Base-by-base conservation (phyloP, 2,797 vertebrate species). In the Diplodus puntazzo region DNA sequence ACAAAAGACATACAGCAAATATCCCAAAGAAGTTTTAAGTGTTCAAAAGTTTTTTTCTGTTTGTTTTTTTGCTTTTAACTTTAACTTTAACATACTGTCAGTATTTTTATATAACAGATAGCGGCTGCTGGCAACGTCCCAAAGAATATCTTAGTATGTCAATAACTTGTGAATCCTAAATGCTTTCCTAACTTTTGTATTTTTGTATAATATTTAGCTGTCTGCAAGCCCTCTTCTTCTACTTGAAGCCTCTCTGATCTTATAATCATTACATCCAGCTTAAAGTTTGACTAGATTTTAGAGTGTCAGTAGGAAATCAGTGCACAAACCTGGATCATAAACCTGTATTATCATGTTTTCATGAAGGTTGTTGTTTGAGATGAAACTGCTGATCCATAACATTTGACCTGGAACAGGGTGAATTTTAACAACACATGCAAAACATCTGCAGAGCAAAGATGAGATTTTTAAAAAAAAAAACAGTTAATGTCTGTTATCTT, bases 1-100 rank as follows among this genome's bases (percentile, higher is more conserved):
- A 17, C 3, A 59, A 18, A 54, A 48, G 48, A 50, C n/a, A 53
- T 18, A 46, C 48, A 68, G 73, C 63, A 52, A 43, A 52, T 30
- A 18, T 59, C 30, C 45, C 73, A 60, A 67, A 61, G 34, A 45
- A 18, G 54, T 20, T 43, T 53, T 2, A 16, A 20, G 23, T 16
- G 52, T 68, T 59, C 46, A 48, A 17, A 18, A 7, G 4, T 5
- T 39, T 9, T 39, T 39, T 1, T 39, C 11, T 18, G 4, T 39
- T 39, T 9, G 1, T 9, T 11, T 18, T 50, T 50, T 20, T n/a
- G 43, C 14, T 46, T 11, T 16, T 14, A 45, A 45, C 5, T 39
- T 39, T 46, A 46, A 46, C 45, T 16, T 46, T 46, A 46, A 46
- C 45, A 5, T 46, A 16, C 16, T 12, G 45, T 46, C 45, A 46